Conservation (phyloP, 1,140 invertebrate species). For the Penaeus indicus region DNA sequence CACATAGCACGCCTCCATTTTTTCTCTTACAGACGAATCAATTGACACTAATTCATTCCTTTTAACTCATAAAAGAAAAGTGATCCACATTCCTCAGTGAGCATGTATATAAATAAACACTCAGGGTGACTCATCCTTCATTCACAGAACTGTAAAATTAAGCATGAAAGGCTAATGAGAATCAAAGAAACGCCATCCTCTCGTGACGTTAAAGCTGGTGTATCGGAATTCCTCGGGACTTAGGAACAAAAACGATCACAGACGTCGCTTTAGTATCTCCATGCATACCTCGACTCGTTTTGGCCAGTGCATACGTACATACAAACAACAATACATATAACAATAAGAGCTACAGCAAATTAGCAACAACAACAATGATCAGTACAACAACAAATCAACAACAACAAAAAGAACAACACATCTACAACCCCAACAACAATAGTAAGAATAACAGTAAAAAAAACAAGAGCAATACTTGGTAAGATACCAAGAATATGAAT, state of each 20-base stretch:
- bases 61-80: too few species aligned
- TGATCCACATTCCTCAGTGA: too few species aligned
- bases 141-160: too few species aligned
- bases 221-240: not conserved
- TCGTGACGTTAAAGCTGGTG: not conserved
- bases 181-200: not conserved
- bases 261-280: not conserved
- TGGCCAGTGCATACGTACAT: not conserved
- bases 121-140: too few species aligned
- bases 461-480: not conserved
- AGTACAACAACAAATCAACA: not conserved
- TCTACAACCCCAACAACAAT: not conserved
- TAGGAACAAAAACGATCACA: not conserved
- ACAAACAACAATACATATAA: constrained; percentile 1
- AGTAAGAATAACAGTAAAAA: not conserved
- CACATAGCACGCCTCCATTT: too few species aligned
- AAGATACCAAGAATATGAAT: not conserved
- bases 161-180: too few species aligned
- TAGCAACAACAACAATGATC: too few species aligned
- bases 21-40: too few species aligned
- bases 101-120: too few species aligned
- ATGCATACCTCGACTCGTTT: too few species aligned
- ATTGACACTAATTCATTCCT: too few species aligned
- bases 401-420: not conserved
- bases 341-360: not conserved